Conservation (phyloP, 2,888 invertebrate species). For the Drosophila koepferae region DNA sequence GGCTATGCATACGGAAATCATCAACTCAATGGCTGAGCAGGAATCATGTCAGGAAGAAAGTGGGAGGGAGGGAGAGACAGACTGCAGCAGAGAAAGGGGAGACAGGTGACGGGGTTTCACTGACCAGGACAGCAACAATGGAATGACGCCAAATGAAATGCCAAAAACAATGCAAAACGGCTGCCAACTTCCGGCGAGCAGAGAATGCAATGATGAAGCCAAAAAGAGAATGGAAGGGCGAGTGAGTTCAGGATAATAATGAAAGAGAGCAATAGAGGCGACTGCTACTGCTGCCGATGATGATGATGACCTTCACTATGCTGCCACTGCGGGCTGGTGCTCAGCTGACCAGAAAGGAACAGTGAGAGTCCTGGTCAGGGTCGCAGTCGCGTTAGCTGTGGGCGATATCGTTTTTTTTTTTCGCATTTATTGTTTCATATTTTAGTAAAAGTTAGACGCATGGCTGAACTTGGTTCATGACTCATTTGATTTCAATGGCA, state of each 20-base stretch:
- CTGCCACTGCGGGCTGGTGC: conserved; percentile 31
- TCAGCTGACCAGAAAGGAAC: conserved; percentile 76
- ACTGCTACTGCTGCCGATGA: conserved; percentile 32
- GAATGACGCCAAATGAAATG: conserved; percentile 68
- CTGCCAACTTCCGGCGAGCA: conserved; percentile 79
- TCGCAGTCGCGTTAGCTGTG: conserved; percentile 15
- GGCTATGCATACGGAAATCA: conserved; percentile 84
- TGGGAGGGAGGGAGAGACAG: neutral
- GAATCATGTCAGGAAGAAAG: conserved; percentile 45
- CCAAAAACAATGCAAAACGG: conserved; percentile 77
- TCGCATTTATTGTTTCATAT: conserved; percentile 68
- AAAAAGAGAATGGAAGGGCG: neutral
- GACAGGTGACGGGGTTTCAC: conserved; percentile 7
- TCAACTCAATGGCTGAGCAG: conserved; percentile 81
- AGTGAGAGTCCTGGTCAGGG: conserved; percentile 40
- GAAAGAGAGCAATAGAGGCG: conserved; percentile 14
- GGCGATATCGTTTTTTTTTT: neutral
- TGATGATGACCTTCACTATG: conserved; percentile 61
- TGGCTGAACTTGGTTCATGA: conserved; percentile 57
- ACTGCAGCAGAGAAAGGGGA: conserved; percentile 2
- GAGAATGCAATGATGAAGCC: conserved; percentile 41
- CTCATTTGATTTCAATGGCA: conserved; percentile 74
- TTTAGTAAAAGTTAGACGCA: conserved; percentile 27
- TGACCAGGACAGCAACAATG: conserved; percentile 69
- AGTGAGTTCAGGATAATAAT: conserved; percentile 1